Evolutionary conservation across 2,888 invertebrate genomes (phyloP).

Genomic region (Balanococcus diminutus): DNA sequence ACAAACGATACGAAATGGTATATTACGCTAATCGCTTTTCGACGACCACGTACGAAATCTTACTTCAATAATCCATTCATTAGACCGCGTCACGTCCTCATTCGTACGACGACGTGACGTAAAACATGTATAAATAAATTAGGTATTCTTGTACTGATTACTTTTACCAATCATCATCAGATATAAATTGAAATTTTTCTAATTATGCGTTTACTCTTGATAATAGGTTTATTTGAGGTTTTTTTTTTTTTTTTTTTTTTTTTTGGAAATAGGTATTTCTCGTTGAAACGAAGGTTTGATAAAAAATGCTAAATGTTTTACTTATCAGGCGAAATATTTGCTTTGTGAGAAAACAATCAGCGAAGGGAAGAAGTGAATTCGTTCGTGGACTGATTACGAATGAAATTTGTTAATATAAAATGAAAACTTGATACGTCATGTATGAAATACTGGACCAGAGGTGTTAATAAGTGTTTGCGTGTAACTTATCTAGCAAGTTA

Average conservation of each 20-base stretch:
- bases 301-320: no score
- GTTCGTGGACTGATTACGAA: background rate
- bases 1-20: background rate
- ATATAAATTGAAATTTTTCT: no score
- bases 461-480: background rate
- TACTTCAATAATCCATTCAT: background rate
- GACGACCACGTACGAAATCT: background rate
- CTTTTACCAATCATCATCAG: no score
- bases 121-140: background rate
- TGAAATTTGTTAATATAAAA: no score
- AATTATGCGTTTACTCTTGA: no score
- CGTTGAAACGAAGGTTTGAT: no score
- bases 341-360: no score
- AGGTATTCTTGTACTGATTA: background rate
- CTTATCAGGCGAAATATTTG: no score
- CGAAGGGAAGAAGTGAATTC: background rate
- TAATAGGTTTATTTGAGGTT: no score
- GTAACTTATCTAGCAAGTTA: background rate
- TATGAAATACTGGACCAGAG: background rate
- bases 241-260: no score
- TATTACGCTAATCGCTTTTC: background rate
- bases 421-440: background rate
- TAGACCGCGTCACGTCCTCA: background rate
- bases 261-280: background rate
- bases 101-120: background rate